These are phyloP conservation scores for Leuctra nigra DNA, from an alignment of 2,888 invertebrate genomes.

Conservation along the genomic window DNA sequence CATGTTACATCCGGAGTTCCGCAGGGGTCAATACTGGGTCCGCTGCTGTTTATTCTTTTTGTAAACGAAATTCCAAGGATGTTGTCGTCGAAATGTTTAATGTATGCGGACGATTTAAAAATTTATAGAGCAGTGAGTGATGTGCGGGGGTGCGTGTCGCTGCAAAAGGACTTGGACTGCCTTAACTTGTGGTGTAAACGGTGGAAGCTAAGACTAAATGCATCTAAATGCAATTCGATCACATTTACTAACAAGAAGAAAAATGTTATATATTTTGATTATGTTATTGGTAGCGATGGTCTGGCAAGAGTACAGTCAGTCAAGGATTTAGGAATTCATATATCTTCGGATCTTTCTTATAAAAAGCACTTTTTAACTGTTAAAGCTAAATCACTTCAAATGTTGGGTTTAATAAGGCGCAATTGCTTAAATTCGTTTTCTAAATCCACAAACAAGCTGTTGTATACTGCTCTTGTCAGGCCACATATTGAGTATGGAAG, in stretches of 20 bases:
- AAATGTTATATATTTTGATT: neutral
- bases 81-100: constrained; percentile 2
- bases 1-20: constrained; percentile 7
- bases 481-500: constrained; percentile 9
- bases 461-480: constrained; percentile 1
- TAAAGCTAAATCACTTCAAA: neutral
- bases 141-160: neutral
- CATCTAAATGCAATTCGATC: neutral
- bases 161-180: neutral
- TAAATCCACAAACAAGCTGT: neutral
- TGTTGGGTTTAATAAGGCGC: neutral
- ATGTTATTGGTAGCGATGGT: neutral
- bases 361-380: neutral
- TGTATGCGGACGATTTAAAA: constrained; percentile 12
- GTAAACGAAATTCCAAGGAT: constrained; percentile 1
- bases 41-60: neutral
- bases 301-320: neutral
- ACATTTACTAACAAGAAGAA: constrained; percentile 4
- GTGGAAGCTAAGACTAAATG: constrained; percentile 8
- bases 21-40: constrained; percentile 3
- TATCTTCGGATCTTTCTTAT: neutral
- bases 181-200: neutral
- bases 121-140: neutral
- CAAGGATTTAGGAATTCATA: neutral
- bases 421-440: constrained; percentile 5